A percentile compares a stretch with the other conserved stretches of the same genome.
Conservation (phyloP, 2,113 vertebrate species). For the Podilymbus podiceps region DNA sequence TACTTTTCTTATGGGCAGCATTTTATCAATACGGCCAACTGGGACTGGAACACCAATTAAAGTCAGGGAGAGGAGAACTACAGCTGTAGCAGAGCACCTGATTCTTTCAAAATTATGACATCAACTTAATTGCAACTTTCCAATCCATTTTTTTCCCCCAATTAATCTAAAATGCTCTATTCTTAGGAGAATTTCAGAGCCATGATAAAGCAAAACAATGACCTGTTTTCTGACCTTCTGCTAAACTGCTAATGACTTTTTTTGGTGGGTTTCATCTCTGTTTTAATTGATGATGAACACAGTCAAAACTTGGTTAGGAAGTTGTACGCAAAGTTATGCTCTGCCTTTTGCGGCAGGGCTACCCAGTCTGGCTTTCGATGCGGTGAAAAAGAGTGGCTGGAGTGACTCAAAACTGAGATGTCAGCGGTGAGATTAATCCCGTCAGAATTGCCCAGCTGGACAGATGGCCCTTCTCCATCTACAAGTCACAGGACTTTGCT, state of each 20-base stretch:
- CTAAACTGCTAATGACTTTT: conserved; percentile 17
- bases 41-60: conserved; percentile 20
- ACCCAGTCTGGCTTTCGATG: not conserved
- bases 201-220: not conserved
- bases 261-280: not conserved
- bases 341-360: not conserved
- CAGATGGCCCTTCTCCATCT: not conserved
- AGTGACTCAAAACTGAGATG: not conserved
- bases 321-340: not conserved
- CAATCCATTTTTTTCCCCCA: not conserved
- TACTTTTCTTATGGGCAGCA: not conserved
- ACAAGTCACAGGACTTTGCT: not conserved
- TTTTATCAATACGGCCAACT: not conserved
- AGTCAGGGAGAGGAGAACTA: not conserved
- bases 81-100: not conserved
- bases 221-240: conserved; percentile 14
- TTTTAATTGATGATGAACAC: not conserved
- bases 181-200: not conserved
- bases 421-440: not conserved
- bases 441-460: not conserved
- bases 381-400: not conserved
- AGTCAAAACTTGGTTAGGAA: not conserved
- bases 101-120: not conserved
- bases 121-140: conserved; percentile 40
- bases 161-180: conserved; percentile 24